These are phyloP conservation scores for Onychomys leucogaster DNA, from an alignment of 2,797 vertebrate genomes.

Conservation along the genomic window DNA sequence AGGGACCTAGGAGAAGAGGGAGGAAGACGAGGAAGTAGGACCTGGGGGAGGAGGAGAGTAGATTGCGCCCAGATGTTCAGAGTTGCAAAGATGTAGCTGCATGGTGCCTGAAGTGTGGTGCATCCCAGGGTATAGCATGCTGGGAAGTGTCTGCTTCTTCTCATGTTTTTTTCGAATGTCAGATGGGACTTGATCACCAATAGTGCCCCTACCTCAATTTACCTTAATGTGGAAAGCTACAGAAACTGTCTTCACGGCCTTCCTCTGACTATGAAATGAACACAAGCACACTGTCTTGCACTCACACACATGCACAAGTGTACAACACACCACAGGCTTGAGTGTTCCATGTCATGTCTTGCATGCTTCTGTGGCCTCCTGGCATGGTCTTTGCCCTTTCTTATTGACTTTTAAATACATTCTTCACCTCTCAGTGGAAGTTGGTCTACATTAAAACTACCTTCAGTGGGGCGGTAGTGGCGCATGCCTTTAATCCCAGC, in stretches of 20 bases:
- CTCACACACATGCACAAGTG: fast-evolving
- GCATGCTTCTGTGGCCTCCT: background rate
- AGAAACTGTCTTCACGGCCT: background rate
- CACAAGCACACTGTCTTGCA: too few relatives aligned
- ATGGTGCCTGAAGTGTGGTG: background rate
- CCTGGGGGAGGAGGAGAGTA: background rate
- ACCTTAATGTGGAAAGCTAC: background rate
- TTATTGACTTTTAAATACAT: background rate
- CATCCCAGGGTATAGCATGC: too few relatives aligned
- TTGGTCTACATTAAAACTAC: background rate
- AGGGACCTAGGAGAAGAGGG: background rate
- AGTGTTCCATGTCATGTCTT: background rate
- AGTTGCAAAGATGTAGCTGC: background rate
- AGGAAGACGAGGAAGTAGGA: background rate
- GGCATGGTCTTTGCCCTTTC: background rate
- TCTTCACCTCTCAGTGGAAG: background rate
- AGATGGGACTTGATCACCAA: background rate
- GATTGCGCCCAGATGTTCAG: background rate
- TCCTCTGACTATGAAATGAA: background rate
- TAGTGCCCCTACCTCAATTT: background rate
- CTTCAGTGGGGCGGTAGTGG: too few relatives aligned
- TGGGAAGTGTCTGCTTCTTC: background rate
- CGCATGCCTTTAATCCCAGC: too few relatives aligned
- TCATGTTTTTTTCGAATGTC: background rate
- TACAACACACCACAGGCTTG: background rate